These are phyloP conservation scores for Molanna angustata DNA, from an alignment of 2,888 invertebrate genomes.

Conservation along the genomic window DNA sequence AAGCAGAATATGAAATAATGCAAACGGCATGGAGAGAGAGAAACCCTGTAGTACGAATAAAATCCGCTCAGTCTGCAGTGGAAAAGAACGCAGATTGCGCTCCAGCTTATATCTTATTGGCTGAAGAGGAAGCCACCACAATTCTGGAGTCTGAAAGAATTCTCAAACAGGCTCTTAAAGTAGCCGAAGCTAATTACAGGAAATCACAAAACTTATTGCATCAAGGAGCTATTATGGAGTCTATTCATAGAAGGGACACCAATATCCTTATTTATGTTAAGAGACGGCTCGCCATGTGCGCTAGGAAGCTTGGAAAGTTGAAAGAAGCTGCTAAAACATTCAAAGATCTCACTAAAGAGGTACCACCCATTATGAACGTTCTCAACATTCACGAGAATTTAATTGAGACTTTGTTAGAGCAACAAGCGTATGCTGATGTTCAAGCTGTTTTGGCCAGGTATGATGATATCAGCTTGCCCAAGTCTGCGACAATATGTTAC, in stretches of 20 bases:
- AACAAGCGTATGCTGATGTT: conserved; percentile 96
- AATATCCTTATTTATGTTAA: conserved; percentile 94
- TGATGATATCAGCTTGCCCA: conserved; percentile 91
- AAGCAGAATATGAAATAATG: conserved; percentile 91
- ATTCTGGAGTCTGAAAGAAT: conserved; percentile 85
- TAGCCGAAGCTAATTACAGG: conserved; percentile 75
- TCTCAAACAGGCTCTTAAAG: conserved; percentile 77
- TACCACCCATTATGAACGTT: conserved; percentile 91
- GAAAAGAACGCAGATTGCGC: conserved; percentile 90
- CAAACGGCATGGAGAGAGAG: conserved; percentile 96
- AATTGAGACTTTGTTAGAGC: conserved; percentile 91
- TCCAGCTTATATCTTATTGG: conserved; percentile 89
- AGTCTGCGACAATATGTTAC: conserved; percentile 93
- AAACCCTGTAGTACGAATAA: conserved; percentile 85
- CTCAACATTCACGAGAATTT: conserved; percentile 94
- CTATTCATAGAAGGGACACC: conserved; percentile 81
- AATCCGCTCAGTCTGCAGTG: conserved; percentile 85
- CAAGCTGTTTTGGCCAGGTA: conserved; percentile 59
- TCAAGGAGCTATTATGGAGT: conserved; percentile 70
- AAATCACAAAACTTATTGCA: conserved; percentile 80
- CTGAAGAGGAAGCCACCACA: conserved; percentile 95
- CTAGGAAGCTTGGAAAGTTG: conserved; percentile 87
- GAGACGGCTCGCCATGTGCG: conserved; percentile 95
- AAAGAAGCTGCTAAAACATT: conserved; percentile 97
- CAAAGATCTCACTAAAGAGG: conserved; percentile 94